Evolutionary conservation across 2,797 vertebrate species (phyloP).

Genomic region (Brotula barbata): DNA sequence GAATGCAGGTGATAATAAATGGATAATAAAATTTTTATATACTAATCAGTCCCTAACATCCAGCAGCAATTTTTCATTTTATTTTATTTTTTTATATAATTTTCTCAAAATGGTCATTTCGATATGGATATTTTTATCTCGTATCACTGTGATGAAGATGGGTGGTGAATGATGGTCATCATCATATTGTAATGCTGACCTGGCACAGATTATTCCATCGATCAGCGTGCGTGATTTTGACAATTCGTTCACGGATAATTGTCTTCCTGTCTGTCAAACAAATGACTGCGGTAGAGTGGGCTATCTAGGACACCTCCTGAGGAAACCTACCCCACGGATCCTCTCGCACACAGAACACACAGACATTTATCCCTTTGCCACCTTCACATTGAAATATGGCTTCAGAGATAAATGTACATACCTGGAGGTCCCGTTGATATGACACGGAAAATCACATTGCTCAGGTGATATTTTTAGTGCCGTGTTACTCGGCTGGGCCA

Average conservation of each 20-base stretch:
- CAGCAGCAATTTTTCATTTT: slow-evolving; percentile 24
- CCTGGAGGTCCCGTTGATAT: slow-evolving; percentile 74
- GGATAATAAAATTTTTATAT: slow-evolving; percentile 45
- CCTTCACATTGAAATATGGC: slow-evolving; percentile 60
- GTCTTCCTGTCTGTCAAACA: slow-evolving; percentile 65
- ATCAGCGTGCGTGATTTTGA: slow-evolving; percentile 53
- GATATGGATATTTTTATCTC: slow-evolving; percentile 38
- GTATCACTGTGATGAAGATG: slow-evolving; percentile 17
- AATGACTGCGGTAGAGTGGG: slow-evolving; percentile 43
- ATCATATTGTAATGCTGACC: slow-evolving; percentile 58
- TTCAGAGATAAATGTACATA: slow-evolving; percentile 67
- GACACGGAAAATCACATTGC: slow-evolving; percentile 61
- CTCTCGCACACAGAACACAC: slow-evolving; percentile 28
- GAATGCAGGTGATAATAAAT: slow-evolving; percentile 51
- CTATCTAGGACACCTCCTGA: slow-evolving; percentile 66
- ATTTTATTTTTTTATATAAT: slow-evolving; percentile 5
- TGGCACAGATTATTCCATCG: slow-evolving; percentile 43
- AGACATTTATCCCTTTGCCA: slow-evolving; percentile 56
- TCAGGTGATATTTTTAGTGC: slow-evolving; percentile 72
- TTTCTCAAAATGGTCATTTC: slow-evolving; percentile 28
- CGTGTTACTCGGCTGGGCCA: slow-evolving; percentile 50
- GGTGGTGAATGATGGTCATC: slow-evolving; percentile 23
- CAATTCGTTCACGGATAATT: slow-evolving; percentile 62
- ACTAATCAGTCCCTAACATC: slow-evolving; percentile 53
- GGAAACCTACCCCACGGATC: slow-evolving; percentile 50